Evolutionary conservation across 2,113 vertebrate genomes (phyloP), one percentile per base, ranked within the genome.

Genomic region (Ploceus nigricollis): DNA sequence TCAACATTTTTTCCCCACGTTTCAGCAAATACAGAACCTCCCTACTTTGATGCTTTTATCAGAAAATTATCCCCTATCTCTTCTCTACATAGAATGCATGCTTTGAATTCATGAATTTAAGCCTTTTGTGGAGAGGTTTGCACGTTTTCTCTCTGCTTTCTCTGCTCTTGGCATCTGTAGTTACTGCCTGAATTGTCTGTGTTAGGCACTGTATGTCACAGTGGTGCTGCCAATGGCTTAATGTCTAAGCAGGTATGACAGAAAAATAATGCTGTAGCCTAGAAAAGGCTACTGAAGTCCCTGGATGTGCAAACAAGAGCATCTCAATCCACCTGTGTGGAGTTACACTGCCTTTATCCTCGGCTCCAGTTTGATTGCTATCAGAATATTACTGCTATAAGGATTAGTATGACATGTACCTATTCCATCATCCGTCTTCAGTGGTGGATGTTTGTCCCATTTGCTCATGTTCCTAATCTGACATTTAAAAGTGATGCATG

Each of bases 41-140:
- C 64, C 76, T 81, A 68, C 86, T 91, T 87, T 64, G 80, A 94
- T 84, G 80, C 72, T 95, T 95, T 96, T 94, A 94, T 96, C 94
- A 89, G 91, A 95, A 96, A 96, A 94, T 95, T 94, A 78, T 94
- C 86, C 72, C 60, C 47, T 92, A 60, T 95, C 91, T 90, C 71
- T 79, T 92, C 68, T 92, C 72, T 66, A 42, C 39, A 30, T 24
- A 63, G 94, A 94, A 81, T 48, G 23, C 85, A 87, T 81, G 82
- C 80, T 93, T 95, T 95, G 93, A 92, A 96, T 96, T 93, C 18
- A 35, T 86, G 60, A 93, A 65, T 93, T 75, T 82, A 86, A 95
- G n/a, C 56, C 72, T 78, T 96, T 93, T 76, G 53, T 81, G 60
- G n/a, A 27, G 42, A 78, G 44, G 68, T 83, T 68, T 66, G 50